Evolutionary conservation across 1,140 invertebrate genomes (phyloP).

Genomic region (Physella acuta): DNA sequence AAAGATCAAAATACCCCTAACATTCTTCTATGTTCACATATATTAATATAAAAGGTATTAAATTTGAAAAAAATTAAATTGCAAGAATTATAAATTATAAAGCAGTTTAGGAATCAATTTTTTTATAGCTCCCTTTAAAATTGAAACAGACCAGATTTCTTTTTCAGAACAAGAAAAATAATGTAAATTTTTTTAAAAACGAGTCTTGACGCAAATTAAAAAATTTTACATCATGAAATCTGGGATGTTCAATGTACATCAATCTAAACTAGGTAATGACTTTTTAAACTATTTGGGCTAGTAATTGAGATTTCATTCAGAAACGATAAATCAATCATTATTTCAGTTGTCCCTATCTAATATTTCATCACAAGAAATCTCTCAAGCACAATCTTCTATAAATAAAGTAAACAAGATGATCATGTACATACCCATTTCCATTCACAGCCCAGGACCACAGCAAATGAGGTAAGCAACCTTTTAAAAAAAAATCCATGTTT

Average conservation of each 20-base stretch:
- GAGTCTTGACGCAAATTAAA: too few relatives aligned
- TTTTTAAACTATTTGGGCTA: neutral
- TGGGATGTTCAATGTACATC: neutral
- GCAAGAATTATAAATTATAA: neutral
- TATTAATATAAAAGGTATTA: neutral
- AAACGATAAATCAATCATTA: slow-evolving; percentile 20
- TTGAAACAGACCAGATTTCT: neutral
- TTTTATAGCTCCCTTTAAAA: neutral
- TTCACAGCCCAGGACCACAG: too few relatives aligned
- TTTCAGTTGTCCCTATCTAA: slow-evolving; percentile 27
- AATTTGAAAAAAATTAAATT: neutral
- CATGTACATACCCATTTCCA: neutral
- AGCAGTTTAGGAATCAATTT: neutral
- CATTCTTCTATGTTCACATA: neutral
- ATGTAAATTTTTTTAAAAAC: too few relatives aligned
- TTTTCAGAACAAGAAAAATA: neutral
- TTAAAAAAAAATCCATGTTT: neutral
- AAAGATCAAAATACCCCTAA: neutral
- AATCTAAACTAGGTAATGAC: neutral
- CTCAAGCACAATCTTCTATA: neutral
- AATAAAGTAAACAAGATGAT: neutral
- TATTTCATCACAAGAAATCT: slow-evolving; percentile 11
- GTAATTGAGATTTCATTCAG: neutral
- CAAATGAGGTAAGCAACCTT: neutral
- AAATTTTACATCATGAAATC: neutral